A percentile compares a stretch with the other conserved stretches of the same genome.
Evolutionary conservation across 2,888 invertebrate genomes (phyloP).

Genomic region (Cheilosia urbana): DNA sequence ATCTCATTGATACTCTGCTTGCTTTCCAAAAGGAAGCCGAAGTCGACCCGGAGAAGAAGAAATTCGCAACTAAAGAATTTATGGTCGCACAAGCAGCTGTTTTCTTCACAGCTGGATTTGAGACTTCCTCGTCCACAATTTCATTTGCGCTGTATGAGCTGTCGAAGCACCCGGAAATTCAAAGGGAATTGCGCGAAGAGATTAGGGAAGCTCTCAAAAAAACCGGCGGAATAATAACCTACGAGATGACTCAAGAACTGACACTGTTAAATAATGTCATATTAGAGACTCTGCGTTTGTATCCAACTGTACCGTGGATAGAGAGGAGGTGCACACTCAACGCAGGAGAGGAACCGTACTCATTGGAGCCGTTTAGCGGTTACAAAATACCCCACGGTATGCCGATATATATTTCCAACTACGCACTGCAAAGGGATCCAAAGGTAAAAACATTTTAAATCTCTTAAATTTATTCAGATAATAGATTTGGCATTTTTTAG

Average conservation of each 20-base stretch:
- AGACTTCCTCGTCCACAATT: constrained; percentile 82
- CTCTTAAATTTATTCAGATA: no score
- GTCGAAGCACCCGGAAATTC: constrained; percentile 81
- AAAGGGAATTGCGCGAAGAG: constrained; percentile 82
- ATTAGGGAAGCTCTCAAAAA: constrained; percentile 79
- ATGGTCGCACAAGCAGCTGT: constrained; percentile 81
- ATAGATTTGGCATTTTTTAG: constrained; percentile 35
- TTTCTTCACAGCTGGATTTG: constrained; percentile 82
- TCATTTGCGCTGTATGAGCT: constrained; percentile 82
- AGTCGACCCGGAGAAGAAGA: not conserved
- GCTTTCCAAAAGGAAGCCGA: constrained; percentile 78
- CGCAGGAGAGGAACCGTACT: constrained; percentile 74
- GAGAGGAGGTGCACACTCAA: constrained; percentile 81
- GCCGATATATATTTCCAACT: constrained; percentile 81
- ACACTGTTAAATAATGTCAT: constrained; percentile 78
- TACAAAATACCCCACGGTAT: constrained; percentile 80
- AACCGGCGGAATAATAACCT: constrained; percentile 63
- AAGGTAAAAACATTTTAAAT: constrained; percentile 76
- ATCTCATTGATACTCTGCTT: constrained; percentile 84
- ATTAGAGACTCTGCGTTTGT: constrained; percentile 81
- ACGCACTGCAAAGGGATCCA: constrained; percentile 82
- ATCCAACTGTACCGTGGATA: constrained; percentile 82
- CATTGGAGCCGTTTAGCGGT: constrained; percentile 79
- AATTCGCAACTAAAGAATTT: constrained; percentile 70
- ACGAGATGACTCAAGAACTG: constrained; percentile 73